Conservation (phyloP, 2,888 invertebrate species). For the Aspidapion aeneum region DNA sequence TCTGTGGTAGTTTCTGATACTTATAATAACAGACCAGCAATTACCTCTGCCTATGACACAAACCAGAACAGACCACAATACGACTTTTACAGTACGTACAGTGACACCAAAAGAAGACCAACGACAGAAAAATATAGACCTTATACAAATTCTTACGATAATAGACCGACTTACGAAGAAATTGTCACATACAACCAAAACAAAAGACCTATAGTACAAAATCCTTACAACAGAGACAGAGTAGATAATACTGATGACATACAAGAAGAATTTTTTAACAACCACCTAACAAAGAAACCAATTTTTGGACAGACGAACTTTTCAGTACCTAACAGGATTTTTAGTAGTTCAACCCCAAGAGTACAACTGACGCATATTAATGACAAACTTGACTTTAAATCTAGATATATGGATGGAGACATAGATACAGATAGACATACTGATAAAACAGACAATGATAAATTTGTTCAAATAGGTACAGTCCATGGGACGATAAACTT, state of each 20-base stretch:
- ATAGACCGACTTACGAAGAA: not conserved
- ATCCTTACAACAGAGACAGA: conserved; percentile 23
- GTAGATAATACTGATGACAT: conserved; percentile 21
- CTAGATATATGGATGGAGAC: conserved; percentile 20
- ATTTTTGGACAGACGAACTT: not conserved
- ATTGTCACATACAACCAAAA: conserved; percentile 12
- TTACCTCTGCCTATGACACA: not conserved
- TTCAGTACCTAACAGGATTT: not conserved
- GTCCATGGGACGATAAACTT: too few relatives aligned
- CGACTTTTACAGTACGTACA: not conserved
- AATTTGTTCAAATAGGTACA: conserved; percentile 32
- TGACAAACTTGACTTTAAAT: conserved; percentile 36
- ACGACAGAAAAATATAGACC: not conserved
- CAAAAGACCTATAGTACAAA: conserved; percentile 16
- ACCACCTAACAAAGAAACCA: not conserved
- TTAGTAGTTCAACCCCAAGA: conserved; percentile 13
- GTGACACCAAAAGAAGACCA: not conserved
- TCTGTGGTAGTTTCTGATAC: conserved; percentile 9
- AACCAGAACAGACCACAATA: not conserved
- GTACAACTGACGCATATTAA: conserved; percentile 23
- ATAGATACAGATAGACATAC: conserved; percentile 1
- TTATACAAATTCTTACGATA: too few relatives aligned
- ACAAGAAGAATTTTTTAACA: conserved; percentile 23
- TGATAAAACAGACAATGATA: conserved; percentile 9
- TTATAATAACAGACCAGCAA: not conserved